Evolutionary conservation across 2,888 invertebrate genomes (phyloP).

Genomic region (Dasysyrphus tricinctus): DNA sequence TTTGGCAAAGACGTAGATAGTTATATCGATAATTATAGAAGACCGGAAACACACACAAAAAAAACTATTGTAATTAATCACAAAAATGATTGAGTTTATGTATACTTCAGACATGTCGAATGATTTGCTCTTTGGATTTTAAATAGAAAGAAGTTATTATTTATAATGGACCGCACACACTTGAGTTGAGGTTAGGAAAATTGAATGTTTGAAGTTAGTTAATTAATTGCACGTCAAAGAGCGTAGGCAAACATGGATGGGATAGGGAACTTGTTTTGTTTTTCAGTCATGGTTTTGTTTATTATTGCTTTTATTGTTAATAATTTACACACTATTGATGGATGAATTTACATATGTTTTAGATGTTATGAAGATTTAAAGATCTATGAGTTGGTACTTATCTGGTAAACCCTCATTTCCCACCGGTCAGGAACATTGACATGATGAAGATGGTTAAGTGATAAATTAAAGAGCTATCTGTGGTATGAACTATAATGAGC

Average conservation of each 20-base stretch:
- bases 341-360: background rate
- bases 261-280: constrained; percentile 13
- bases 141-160: constrained; percentile 3
- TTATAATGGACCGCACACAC: constrained; percentile 28
- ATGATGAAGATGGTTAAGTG: too few species aligned
- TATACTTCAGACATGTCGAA: constrained; percentile 45
- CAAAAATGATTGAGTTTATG: constrained; percentile 41
- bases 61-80: constrained; percentile 46
- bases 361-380: background rate
- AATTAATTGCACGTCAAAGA: constrained; percentile 25
- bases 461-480: too few species aligned
- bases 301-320: background rate
- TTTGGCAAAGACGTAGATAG: background rate
- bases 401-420: background rate
- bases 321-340: background rate
- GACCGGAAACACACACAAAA: constrained; percentile 6
- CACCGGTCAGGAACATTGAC: background rate
- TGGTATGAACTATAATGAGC: too few species aligned
- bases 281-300: background rate
- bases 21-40: background rate
- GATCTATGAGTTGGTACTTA: background rate
- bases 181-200: background rate
- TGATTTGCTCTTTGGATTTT: constrained; percentile 20
- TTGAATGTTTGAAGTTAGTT: constrained; percentile 24
- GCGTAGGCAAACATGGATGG: constrained; percentile 12